Evolutionary conservation across 2,888 invertebrate genomes (phyloP).

Genomic region (Brachyptera putata): DNA sequence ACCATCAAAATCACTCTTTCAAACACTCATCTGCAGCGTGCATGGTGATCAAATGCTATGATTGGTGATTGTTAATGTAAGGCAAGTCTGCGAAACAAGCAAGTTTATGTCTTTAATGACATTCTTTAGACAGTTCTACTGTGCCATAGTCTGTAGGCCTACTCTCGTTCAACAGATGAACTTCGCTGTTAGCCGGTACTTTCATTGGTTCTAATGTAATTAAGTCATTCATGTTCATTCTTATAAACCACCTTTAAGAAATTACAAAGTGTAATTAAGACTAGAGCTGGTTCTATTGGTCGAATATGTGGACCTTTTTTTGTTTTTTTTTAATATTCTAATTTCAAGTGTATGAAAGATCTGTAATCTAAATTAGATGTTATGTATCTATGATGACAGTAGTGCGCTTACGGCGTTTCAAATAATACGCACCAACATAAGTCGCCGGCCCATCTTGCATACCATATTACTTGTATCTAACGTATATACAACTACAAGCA

Average conservation of each 20-base stretch:
- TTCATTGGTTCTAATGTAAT: not conserved
- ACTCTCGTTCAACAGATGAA: not conserved
- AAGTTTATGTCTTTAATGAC: conserved; percentile 5
- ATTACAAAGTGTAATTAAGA: conserved; percentile 8
- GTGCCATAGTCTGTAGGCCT: not conserved
- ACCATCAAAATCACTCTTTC: conserved; percentile 23
- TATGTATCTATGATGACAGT: conserved; percentile 18
- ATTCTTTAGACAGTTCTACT: too few relatives aligned
- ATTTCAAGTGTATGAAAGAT: conserved; percentile 10
- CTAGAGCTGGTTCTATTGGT: not conserved
- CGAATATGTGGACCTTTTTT: not conserved
- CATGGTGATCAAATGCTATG: too few relatives aligned
- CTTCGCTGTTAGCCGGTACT: not conserved
- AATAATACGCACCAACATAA: not conserved
- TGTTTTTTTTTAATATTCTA: conserved; percentile 14
- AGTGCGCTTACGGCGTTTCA: not conserved
- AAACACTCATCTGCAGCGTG: too few relatives aligned
- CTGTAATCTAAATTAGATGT: conserved; percentile 17
- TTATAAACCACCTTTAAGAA: conserved; percentile 9
- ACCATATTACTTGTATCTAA: too few relatives aligned
- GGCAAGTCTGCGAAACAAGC: conserved; percentile 1
- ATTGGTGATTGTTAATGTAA: too few relatives aligned
- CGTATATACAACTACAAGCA: too few relatives aligned
- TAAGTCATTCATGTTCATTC: conserved; percentile 14
- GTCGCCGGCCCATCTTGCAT: not conserved